Evolutionary conservation across 2,888 invertebrate genomes (phyloP).

Genomic region (Hyalella azteca): DNA sequence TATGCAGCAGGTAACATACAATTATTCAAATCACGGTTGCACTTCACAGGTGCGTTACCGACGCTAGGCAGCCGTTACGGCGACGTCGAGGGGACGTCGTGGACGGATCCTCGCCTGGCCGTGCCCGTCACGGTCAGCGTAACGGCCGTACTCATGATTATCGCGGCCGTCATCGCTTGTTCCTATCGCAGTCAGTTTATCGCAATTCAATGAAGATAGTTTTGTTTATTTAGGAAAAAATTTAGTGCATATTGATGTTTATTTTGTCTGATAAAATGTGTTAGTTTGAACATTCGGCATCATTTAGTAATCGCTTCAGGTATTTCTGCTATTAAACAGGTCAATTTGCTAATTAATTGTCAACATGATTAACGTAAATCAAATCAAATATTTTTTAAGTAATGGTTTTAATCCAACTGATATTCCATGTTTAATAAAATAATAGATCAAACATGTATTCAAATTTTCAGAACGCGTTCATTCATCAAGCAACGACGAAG

Average conservation of each 20-base stretch:
- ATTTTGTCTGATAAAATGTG: too few species aligned
- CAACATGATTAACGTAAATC: too few species aligned
- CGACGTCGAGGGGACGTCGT: neutral
- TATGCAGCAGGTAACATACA: too few species aligned
- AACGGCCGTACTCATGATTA: conserved; percentile 44
- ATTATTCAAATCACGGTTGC: neutral
- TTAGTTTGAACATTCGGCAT: too few species aligned
- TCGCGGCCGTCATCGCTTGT: conserved; percentile 50
- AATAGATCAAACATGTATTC: neutral
- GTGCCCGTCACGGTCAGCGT: conserved; percentile 49
- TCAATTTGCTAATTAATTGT: too few species aligned
- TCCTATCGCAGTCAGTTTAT: conserved; percentile 45
- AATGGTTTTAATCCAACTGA: too few species aligned
- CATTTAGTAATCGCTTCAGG: too few species aligned
- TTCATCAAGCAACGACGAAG: neutral
- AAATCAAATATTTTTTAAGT: too few species aligned
- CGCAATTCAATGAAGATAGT: neutral
- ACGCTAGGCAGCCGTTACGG: conserved; percentile 2
- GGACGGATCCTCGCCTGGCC: conserved; percentile 47
- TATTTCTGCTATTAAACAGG: too few species aligned
- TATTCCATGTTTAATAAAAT: too few species aligned
- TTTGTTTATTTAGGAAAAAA: too few species aligned
- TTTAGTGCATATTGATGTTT: too few species aligned
- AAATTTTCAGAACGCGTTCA: conserved; percentile 12
- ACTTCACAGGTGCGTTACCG: neutral